These are phyloP conservation scores for Spodoptera littoralis DNA, from an alignment of 2,888 invertebrate species.

Conservation along the genomic window DNA sequence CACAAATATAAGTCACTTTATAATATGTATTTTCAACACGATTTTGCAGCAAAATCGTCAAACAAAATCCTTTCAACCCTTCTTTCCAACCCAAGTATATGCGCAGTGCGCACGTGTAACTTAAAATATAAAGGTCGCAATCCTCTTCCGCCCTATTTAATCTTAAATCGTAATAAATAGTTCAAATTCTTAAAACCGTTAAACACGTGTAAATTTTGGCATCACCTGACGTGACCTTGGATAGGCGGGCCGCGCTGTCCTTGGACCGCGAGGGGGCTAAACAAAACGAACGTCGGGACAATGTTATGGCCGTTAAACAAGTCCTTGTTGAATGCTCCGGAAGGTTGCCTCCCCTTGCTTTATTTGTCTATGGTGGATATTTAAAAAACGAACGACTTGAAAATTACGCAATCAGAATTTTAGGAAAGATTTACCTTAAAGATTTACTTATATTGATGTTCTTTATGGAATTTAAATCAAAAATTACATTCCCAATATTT, in stretches of 20 bases:
- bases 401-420: conserved; percentile 28
- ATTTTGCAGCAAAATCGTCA: too few relatives aligned
- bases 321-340: conserved; percentile 58
- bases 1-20: too few relatives aligned
- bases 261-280: conserved; percentile 56
- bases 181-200: conserved; percentile 51
- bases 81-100: neutral
- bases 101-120: conserved; percentile 1
- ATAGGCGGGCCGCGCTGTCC: conserved; percentile 50
- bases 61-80: conserved; percentile 3
- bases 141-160: conserved; percentile 33
- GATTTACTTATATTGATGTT: too few relatives aligned
- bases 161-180: conserved; percentile 15
- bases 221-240: conserved; percentile 64
- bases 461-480: too few relatives aligned
- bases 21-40: too few relatives aligned
- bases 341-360: conserved; percentile 56
- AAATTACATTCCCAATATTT: too few relatives aligned
- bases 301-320: conserved; percentile 63
- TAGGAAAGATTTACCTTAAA: too few relatives aligned
- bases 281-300: conserved; percentile 57
- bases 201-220: conserved; percentile 52
- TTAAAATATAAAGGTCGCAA: conserved; percentile 7
- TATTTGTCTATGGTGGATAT: conserved; percentile 40
- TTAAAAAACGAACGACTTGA: conserved; percentile 31